phyloP scores from a whole-genome alignment of 2,797 vertebrate species.

The Helostoma temminkii region DNA sequence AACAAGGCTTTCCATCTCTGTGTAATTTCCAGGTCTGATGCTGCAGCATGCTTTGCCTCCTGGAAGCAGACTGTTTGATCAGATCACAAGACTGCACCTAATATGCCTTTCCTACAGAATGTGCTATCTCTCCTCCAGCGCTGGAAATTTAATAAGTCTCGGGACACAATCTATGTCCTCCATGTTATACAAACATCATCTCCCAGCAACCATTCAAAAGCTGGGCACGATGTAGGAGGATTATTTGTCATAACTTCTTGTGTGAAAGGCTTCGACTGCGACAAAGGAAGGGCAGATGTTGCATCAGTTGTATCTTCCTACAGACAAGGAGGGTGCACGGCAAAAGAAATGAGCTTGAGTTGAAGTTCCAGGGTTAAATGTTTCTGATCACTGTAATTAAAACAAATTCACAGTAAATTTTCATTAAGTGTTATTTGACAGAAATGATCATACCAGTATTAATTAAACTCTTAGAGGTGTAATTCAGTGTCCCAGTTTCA shows the following conservation, averaged over 20 bases:
- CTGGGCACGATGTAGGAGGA: not conserved
- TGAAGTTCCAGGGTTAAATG: too few relatives aligned
- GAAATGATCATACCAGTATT: too few relatives aligned
- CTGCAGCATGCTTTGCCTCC: conserved; percentile 20
- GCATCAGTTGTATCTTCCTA: not conserved
- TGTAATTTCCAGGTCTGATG: not conserved
- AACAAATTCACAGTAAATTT: too few relatives aligned
- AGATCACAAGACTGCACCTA: conserved; percentile 14
- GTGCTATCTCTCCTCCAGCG: conserved; percentile 11
- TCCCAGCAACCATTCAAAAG: conserved; percentile 74
- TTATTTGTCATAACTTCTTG: conserved; percentile 13
- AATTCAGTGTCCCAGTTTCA: too few relatives aligned
- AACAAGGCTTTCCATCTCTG: conserved; percentile 45
- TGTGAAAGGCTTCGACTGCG: conserved; percentile 1
- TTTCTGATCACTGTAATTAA: too few relatives aligned
- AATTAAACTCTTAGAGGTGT: too few relatives aligned
- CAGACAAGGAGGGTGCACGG: not conserved
- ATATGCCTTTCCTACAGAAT: conserved; percentile 11
- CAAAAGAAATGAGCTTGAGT: not conserved
- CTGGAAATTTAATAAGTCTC: conserved; percentile 82
- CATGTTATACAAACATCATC: conserved; percentile 78
- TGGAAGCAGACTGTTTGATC: conserved; percentile 42
- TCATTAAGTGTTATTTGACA: too few relatives aligned
- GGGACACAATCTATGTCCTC: conserved; percentile 45
- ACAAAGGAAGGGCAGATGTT: not conserved